Evolutionary conservation across 2,113 vertebrate species (phyloP), one percentile per base, ranked within the genome.

Genomic region (Sinocyclocheilus grahami): DNA sequence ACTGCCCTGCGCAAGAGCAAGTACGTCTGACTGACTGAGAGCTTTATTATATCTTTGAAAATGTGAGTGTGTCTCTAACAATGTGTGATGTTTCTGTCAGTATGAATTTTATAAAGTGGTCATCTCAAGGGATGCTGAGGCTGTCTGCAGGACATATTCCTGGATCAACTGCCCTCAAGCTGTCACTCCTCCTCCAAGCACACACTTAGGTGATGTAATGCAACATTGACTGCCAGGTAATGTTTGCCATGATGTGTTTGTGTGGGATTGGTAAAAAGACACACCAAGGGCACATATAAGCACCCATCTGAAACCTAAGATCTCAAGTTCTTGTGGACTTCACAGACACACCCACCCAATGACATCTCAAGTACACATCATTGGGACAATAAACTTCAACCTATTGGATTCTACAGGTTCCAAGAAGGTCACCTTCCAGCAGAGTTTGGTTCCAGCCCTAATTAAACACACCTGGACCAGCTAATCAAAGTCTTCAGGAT

Each of bases 21-120:
- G 98, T 99, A 92, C 20, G 67, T 7, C 37, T 46, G 39, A 16
- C 62, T 16, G 62, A 42, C 13, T 12, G 30, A 60, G 67, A 30
- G 46, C n/a, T 39, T 9, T 58, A 37, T 14, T 8, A 69, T 16
- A 30, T 33, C 11, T 30, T 42, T 53, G 95, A 86, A 95, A 94
- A 90, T 95, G 94, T 48, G 11, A 39, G 39, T 83, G 62, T 85
- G 11, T 62, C 67, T 48, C 30, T 42, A 74, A 58, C n/a, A 42
- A 27, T 20, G 22, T 75, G 27, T 72, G 0, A 55, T 76, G 5
- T 86, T 4, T 86, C 0, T 86, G 16, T 2, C 92, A 99, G 97
- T 0, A 95, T 97, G 91, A 98, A 97, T 91, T 95, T 97, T 9
- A 97, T 98, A 90, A 98, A 97, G 94, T 99, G 98, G 98, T 98